These are phyloP conservation scores for Zygaena filipendulae DNA, from an alignment of 2,888 invertebrate genomes.

Conservation along the genomic window DNA sequence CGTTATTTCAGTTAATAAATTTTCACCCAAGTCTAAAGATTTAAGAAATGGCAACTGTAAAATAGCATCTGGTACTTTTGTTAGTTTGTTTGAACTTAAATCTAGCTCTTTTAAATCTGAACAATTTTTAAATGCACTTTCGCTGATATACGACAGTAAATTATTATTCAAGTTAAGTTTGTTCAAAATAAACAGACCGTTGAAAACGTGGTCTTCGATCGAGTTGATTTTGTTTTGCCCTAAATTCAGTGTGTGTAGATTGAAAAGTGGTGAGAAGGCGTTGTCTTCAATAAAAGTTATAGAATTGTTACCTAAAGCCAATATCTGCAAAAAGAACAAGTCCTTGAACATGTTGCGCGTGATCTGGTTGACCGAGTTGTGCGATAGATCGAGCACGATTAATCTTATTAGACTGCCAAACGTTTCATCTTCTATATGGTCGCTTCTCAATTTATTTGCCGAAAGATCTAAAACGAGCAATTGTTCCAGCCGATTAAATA, in stretches of 20 bases:
- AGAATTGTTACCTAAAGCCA: slow-evolving; percentile 86
- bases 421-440: slow-evolving; percentile 86
- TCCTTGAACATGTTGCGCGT: slow-evolving; percentile 88
- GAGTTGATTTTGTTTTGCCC: slow-evolving; percentile 87
- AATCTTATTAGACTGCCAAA: slow-evolving; percentile 87
- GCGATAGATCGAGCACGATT: slow-evolving; percentile 87
- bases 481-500: slow-evolving; percentile 87
- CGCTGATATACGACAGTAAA: slow-evolving; percentile 78
- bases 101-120: slow-evolving; percentile 90
- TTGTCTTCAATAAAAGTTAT: slow-evolving; percentile 87
- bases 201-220: slow-evolving; percentile 83
- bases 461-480: slow-evolving; percentile 87
- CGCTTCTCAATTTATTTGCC: slow-evolving; percentile 86
- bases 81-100: slow-evolving; percentile 86
- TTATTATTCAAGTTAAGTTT: slow-evolving; percentile 88
- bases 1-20: slow-evolving; percentile 83
- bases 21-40: slow-evolving; percentile 92
- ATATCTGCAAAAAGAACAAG: slow-evolving; percentile 86
- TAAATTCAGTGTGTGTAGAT: slow-evolving; percentile 88
- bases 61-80: slow-evolving; percentile 85
- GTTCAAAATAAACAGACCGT: slow-evolving; percentile 84
- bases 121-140: slow-evolving; percentile 87
- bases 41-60: slow-evolving; percentile 85
- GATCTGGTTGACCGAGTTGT: slow-evolving; percentile 83
- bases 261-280: slow-evolving; percentile 87